Base-by-base conservation (phyloP, 2,113 vertebrate genomes). In the Panthera leo region DNA sequence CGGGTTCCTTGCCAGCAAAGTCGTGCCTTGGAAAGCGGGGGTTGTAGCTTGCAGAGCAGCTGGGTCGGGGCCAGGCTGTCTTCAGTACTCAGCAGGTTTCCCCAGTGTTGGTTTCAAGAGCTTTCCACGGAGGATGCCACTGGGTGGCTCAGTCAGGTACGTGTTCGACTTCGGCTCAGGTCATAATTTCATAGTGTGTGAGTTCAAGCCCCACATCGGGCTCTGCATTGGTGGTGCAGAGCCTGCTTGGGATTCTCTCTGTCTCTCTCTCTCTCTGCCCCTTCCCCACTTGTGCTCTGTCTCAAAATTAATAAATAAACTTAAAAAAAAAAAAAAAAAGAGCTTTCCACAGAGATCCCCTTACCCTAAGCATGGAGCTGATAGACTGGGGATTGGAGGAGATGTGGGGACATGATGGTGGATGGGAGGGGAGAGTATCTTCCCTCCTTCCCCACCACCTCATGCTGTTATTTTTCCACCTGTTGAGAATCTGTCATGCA, bases 401-500 rank as follows among this genome's bases (percentile, higher is more conserved):
- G 27, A 71, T 12, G 2, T n/a, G 10, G 39, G 15, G 48, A 34
- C n/a, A 3, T 0, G 1, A 5, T 21, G 7, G 2, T 16, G 18
- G 7, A 13, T 67, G 36, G 18, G 25, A 42, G 15, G 12, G 80
- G 31, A 31, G 85, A 36, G 29, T n/a, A 3, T 42, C 71, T 63
- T 71, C 25, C 19, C 19, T 31, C 39, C 7, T 68, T 19, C 7
- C 8, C 8, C 42, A 23, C 67, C 68, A 2, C 48, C 34, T 94
- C 23, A 25, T 14, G 15, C 63, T 70, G 55, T 39, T 53, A 63
- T 9, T 92, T 84, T 92, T 58, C 70, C 11, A 6, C 31, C 21
- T 79, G 19, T 5, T 18, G 55, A 89, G 79, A 89, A 25, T 8
- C 67, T 65, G 4, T 65, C 14, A 7, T 13, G 75, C 21, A 5